A percentile compares a stretch with the other conserved stretches of the same genome.
Evolutionary conservation across 2,888 invertebrate genomes (phyloP).

Genomic region (Acanthosepion pharaonis): DNA sequence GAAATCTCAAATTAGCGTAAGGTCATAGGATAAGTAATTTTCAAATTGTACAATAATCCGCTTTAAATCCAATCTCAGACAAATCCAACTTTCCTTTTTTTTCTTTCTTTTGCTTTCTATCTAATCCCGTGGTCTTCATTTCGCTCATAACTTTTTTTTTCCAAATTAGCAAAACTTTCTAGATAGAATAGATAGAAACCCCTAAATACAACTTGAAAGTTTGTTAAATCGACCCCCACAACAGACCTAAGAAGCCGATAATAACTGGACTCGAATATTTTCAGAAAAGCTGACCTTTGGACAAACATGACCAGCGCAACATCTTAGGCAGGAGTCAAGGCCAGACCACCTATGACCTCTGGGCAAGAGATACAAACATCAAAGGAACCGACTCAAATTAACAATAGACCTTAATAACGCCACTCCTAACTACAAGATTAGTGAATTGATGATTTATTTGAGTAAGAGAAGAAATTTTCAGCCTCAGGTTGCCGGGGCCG

Average conservation of each 20-base stretch:
- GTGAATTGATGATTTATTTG: not conserved
- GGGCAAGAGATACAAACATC: not conserved
- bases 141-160: too few species aligned
- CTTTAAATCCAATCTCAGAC: too few species aligned
- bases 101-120: too few species aligned
- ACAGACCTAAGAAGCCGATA: not conserved
- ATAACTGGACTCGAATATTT: not conserved
- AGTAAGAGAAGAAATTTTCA: not conserved
- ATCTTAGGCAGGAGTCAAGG: not conserved
- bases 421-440: not conserved
- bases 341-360: not conserved
- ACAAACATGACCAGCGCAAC: not conserved
- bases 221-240: not conserved
- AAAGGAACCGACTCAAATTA: constrained; percentile 33
- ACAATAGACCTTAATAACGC: not conserved
- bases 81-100: too few species aligned
- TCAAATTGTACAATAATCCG: too few species aligned
- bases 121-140: too few species aligned
- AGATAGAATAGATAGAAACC: not conserved
- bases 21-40: too few species aligned
- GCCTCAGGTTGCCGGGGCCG: not conserved
- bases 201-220: not conserved
- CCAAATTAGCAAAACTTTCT: too few species aligned
- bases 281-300: not conserved
- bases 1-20: too few species aligned